These are phyloP conservation scores for Dolichallabes microphthalmus DNA, from an alignment of 2,113 vertebrate species.

Conservation along the genomic window DNA sequence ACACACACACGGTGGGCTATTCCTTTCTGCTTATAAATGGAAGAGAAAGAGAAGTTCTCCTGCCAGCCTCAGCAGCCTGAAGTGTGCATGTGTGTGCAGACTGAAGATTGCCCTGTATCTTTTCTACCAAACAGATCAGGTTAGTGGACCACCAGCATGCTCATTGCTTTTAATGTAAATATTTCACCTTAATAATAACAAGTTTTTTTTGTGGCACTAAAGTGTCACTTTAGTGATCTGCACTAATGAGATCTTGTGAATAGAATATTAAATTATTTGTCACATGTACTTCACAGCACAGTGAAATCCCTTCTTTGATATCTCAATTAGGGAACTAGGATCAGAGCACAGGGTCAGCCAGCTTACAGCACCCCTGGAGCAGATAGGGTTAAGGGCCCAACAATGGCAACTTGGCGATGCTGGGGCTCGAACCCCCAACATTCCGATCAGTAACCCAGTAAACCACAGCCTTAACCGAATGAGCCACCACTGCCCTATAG, in stretches of 20 bases:
- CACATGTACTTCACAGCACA: too few species aligned
- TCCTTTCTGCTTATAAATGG: conserved; percentile 39
- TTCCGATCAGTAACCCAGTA: too few species aligned
- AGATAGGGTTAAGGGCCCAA: too few species aligned
- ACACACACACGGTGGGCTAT: conserved; percentile 25
- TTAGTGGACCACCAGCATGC: conserved; percentile 22
- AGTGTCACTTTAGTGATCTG: neutral
- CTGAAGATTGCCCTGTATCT: neutral
- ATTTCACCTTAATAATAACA: neutral
- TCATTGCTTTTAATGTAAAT: neutral
- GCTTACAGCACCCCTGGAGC: too few species aligned
- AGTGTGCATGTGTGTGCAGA: conserved; percentile 14
- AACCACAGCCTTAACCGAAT: too few species aligned
- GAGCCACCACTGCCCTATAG: too few species aligned
- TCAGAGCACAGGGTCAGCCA: too few species aligned
- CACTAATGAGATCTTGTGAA: neutral
- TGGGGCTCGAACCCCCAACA: too few species aligned
- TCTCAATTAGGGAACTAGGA: too few species aligned
- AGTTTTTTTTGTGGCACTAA: neutral
- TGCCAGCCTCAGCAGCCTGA: conserved; percentile 29
- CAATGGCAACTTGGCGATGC: too few species aligned
- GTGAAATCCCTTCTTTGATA: too few species aligned
- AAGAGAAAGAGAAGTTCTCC: conserved; percentile 8
- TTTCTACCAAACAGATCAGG: conserved; percentile 27
- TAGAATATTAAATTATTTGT: too few species aligned